A percentile compares a stretch with the other conserved stretches of the same genome.
These are phyloP conservation scores for Dreissena rostriformis DNA, from an alignment of 1,140 invertebrate genomes.

Conservation along the genomic window DNA sequence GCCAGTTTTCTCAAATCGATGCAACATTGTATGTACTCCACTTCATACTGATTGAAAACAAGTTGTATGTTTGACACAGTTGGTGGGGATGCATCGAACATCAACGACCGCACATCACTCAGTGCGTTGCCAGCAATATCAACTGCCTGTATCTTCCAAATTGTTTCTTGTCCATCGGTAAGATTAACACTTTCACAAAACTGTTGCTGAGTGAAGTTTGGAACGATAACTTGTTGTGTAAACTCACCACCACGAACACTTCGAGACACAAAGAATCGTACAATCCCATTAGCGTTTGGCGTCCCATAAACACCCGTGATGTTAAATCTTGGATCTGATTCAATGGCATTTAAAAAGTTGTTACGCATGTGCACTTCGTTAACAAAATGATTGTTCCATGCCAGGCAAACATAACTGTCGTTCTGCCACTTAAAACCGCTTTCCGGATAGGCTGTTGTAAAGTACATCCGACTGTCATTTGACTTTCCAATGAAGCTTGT, in stretches of 20 bases:
- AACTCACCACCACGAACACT: not conserved
- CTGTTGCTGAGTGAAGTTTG: constrained; percentile 27
- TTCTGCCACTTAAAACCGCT: constrained; percentile 35
- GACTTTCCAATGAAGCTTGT: not conserved
- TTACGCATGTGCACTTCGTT: constrained; percentile 24
- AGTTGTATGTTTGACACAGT: constrained; percentile 55
- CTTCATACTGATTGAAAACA: constrained; percentile 38
- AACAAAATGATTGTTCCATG: constrained; percentile 22
- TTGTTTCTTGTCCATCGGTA: constrained; percentile 62
- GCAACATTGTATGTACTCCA: constrained; percentile 60
- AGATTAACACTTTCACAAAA: constrained; percentile 35
- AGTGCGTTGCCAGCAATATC: constrained; percentile 57
- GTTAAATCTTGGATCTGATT: constrained; percentile 29
- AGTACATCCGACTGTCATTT: not conserved
- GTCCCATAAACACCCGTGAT: constrained; percentile 62
- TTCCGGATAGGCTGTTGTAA: not conserved
- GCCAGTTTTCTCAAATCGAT: constrained; percentile 65
- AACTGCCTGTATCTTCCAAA: constrained; percentile 35
- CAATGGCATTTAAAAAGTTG: constrained; percentile 47
- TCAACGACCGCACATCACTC: constrained; percentile 42
- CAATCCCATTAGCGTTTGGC: constrained; percentile 63
- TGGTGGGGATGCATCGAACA: constrained; percentile 60
- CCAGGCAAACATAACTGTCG: constrained; percentile 16
- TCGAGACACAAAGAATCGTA: constrained; percentile 8
- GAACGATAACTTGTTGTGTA: not conserved